Conservation (phyloP, 2,888 invertebrate species). For the Hermaeophaga mercurialis region DNA sequence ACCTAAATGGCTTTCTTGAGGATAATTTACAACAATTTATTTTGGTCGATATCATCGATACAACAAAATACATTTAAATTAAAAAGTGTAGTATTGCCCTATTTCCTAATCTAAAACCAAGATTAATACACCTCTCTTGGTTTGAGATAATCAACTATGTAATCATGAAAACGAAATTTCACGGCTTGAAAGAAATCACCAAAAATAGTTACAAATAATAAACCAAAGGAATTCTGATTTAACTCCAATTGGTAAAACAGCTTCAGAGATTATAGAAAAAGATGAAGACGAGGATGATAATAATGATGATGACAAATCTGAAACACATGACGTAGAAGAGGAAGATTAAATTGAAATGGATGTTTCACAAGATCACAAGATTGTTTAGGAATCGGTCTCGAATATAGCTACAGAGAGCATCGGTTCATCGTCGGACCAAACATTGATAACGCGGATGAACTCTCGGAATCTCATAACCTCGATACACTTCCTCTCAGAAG, state of each 20-base stretch:
- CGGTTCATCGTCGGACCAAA: too few species aligned
- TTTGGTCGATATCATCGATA: too few species aligned
- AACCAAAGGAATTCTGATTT: slow-evolving; percentile 63
- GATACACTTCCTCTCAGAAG: too few species aligned
- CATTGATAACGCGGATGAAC: too few species aligned
- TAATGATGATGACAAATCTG: slow-evolving; percentile 67
- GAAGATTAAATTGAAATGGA: slow-evolving; percentile 63
- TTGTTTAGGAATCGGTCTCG: too few species aligned
- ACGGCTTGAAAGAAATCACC: slow-evolving; percentile 72
- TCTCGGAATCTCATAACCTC: too few species aligned
- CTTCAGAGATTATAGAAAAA: slow-evolving; percentile 65
- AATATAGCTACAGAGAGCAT: too few species aligned
- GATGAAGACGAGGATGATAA: slow-evolving; percentile 67
- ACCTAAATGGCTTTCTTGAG: too few species aligned
- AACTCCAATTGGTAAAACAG: slow-evolving; percentile 68
- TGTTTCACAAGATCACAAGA: slow-evolving; percentile 53
- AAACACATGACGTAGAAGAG: slow-evolving; percentile 67
- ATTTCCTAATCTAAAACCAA: slow-evolving; percentile 73
- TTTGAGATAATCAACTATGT: slow-evolving; percentile 74
- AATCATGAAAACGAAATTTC: slow-evolving; percentile 76
- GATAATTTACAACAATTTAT: too few species aligned
- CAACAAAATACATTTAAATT: too few species aligned
- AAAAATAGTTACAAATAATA: slow-evolving; percentile 55
- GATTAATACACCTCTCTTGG: slow-evolving; percentile 74
- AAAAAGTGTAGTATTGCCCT: slow-evolving; percentile 57